phyloP scores from a whole-genome alignment of 1,140 invertebrate species.

The Bradynema listronoti region DNA sequence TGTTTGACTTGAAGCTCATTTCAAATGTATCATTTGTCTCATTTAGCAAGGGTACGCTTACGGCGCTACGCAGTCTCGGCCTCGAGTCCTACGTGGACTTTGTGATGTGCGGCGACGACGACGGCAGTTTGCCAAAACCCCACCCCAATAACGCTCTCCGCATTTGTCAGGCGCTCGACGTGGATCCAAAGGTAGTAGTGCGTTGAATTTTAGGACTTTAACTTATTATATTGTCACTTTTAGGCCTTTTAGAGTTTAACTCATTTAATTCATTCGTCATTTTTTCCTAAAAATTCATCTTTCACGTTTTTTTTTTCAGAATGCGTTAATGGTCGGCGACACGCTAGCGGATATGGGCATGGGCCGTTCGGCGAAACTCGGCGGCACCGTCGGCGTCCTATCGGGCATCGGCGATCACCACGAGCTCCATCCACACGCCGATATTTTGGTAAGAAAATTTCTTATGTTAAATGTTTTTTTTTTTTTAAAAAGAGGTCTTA shows the following conservation, averaged over 20 bases:
- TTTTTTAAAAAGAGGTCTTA: too few relatives aligned
- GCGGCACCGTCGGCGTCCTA: constrained; percentile 60
- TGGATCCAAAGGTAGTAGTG: constrained; percentile 54
- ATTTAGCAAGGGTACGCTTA: constrained; percentile 57
- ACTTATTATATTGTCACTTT: not conserved
- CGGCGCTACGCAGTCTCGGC: constrained; percentile 53
- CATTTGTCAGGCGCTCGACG: constrained; percentile 59
- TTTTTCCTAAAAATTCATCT: not conserved
- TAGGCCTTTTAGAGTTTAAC: not conserved
- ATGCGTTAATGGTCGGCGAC: constrained; percentile 62
- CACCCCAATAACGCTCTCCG: constrained; percentile 60
- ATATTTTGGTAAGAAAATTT: constrained; percentile 41
- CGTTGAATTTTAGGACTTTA: not conserved
- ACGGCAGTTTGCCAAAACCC: constrained; percentile 59
- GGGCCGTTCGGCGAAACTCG: constrained; percentile 60
- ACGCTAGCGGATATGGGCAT: constrained; percentile 61
- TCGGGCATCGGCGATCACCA: constrained; percentile 53
- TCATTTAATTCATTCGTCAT: too few relatives aligned
- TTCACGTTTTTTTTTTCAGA: constrained; percentile 58
- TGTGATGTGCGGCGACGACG: constrained; percentile 62
- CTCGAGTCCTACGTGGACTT: constrained; percentile 57
- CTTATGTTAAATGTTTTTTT: not conserved
- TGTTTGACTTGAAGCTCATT: not conserved
- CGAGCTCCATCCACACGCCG: constrained; percentile 50
- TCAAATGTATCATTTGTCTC: not conserved